Conservation (phyloP, 2,113 vertebrate species). For the Clarias gariepinus region DNA sequence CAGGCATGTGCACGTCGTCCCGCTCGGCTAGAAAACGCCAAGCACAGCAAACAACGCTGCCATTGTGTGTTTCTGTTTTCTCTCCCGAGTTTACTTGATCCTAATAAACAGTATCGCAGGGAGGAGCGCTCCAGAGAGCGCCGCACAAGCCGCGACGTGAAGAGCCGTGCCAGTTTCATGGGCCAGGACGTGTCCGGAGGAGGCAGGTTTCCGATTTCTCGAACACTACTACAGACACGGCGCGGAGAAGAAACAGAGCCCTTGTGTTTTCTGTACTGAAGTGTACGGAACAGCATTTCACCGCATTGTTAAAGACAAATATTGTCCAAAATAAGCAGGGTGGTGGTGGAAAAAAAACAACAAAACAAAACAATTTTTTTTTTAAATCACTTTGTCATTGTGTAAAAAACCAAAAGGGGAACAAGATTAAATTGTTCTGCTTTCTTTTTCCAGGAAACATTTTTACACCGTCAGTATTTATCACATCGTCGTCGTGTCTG, state of each 20-base stretch:
- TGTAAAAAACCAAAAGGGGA: too few species aligned
- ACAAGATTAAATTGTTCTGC: too few species aligned
- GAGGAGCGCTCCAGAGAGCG: background rate
- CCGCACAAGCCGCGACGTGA: background rate
- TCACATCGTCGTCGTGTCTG: too few species aligned
- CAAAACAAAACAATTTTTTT: too few species aligned
- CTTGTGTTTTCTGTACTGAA: background rate
- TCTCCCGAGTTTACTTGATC: conserved; percentile 18
- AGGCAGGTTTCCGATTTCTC: background rate
- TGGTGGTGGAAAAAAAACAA: background rate
- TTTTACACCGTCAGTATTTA: too few species aligned
- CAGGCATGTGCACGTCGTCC: conserved; percentile 6
- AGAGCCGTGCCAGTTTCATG: background rate
- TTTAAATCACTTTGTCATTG: too few species aligned
- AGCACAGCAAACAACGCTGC: conserved; percentile 37
- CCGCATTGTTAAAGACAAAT: background rate
- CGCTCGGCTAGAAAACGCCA: conserved; percentile 7
- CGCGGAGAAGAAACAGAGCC: background rate
- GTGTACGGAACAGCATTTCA: background rate
- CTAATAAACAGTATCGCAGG: conserved; percentile 22
- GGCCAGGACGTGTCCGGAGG: background rate
- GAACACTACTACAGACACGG: background rate
- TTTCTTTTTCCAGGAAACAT: too few species aligned
- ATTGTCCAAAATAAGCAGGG: too few species aligned
- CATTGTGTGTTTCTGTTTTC: conserved; percentile 33